Base-by-base conservation (phyloP, 2,113 vertebrate species). In the Callipepla californica region DNA sequence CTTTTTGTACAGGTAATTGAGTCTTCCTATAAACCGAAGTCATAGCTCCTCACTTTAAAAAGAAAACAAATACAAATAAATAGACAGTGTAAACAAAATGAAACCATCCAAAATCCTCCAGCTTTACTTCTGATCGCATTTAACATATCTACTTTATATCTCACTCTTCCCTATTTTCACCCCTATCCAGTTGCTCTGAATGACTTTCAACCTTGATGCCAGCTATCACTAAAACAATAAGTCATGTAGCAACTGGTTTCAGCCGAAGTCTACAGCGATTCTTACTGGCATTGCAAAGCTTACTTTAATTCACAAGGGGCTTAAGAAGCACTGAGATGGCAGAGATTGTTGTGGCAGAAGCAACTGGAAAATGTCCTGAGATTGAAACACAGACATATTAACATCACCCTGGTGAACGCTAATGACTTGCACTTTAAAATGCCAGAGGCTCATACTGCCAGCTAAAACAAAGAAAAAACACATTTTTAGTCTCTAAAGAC, bases 271-370 rank as follows among this genome's bases (percentile, higher is more conserved):
- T 96, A 96, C 94, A 91, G 90, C 96, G 96, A 98, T 97, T 95
- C 94, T 94, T 98, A 97, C 95, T 91, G 87, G 97, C 96, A 95
- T 87, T 57, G 94, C 78, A 88, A 97, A 97, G 97, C 97, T 96
- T 94, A 96, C 77, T 95, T 94, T 92, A 97, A 98, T 97, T 97
- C 98, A 97, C 94, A 91, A 48, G 97, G 97, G 98, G 93, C 97
- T 95, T 93, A 58, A 47, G 95, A 98, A 93, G 97, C 98, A 98
- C 94, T 97, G 97, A 98, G 94, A 97, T 97, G 98, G 96, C 98
- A 98, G 97, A 98, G 97, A 98, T 98, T 96, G 97, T 96, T 98
- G 96, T 98, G 98, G 98, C 98, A 98, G 98, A 97, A 98, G 97
- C 97, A 98, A 98, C 98, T 98, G 98, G 98, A 98, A 98, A 98